Percentiles rank a stretch among this genome's conserved stretches.
Conservation (phyloP, 2,888 invertebrate species). For the Athalia cordata region DNA sequence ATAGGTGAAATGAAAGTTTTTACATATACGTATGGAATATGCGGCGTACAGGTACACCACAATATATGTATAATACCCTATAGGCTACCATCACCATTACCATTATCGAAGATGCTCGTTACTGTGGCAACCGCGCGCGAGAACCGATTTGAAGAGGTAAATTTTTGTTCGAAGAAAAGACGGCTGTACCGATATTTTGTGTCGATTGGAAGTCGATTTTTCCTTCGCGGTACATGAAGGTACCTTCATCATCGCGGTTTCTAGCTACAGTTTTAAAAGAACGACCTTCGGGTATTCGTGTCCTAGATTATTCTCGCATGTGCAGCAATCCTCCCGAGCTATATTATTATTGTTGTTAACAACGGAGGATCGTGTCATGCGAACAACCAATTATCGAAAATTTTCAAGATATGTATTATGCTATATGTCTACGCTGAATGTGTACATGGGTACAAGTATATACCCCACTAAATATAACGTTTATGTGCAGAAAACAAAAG, state of each 20-base stretch:
- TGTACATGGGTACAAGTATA: no score
- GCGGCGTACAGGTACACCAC: conserved; percentile 19
- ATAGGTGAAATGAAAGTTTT: conserved; percentile 36
- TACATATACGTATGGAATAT: background rate
- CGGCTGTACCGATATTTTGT: background rate
- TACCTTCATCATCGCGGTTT: no score
- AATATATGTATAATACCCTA: conserved; percentile 8
- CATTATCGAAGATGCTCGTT: conserved; percentile 38
- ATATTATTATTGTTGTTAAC: conserved; percentile 25
- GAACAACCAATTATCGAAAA: conserved; percentile 35
- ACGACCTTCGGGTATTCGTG: conserved; percentile 42
- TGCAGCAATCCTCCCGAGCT: conserved; percentile 2
- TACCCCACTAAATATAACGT: conserved; percentile 9
- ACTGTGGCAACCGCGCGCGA: background rate
- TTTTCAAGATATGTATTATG: conserved; percentile 19
- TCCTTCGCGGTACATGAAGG: background rate
- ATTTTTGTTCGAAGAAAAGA: conserved; percentile 8
- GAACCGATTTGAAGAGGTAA: conserved; percentile 31
- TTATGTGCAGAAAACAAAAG: conserved; percentile 21
- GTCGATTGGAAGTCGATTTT: conserved; percentile 25
- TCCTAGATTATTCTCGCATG: conserved; percentile 43
- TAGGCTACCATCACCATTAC: conserved; percentile 32
- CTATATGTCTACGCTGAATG: background rate
- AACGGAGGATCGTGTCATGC: conserved; percentile 12
- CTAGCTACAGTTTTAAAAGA: no score